Base-by-base conservation (phyloP, 2,113 vertebrate genomes). In the Apaloderma vittatum region DNA sequence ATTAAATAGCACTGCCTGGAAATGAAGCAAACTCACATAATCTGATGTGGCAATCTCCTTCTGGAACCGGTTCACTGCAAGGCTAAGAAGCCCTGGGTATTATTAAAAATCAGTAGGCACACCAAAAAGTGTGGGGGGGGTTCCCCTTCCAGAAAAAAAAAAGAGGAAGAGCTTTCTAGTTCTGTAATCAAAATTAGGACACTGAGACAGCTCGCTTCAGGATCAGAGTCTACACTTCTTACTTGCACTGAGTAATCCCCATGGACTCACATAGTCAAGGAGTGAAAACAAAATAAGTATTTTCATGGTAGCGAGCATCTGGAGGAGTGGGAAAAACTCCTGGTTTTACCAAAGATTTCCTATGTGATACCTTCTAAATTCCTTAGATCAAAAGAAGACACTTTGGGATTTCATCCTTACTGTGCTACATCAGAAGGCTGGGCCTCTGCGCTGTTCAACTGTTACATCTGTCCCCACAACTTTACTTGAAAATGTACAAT, bases 31-130 rank as follows among this genome's bases (percentile, higher is more conserved):
- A 95, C 72, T 97, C 91, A 72, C 76, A 92, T 76, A 94, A 90
- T 85, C 94, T 88, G 92, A 95, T 71, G 85, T 94, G 92, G 90
- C 96, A 94, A 94, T 96, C 96, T 97, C 94, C 87, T 96, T 85
- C 63, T 61, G 87, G 93, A 94, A 92, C 88, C 36, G 34, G 94
- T 95, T 96, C 96, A 88, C 77, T 86, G 95, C 67, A 93, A 97
- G 97, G 93, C 92, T 97, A 94, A 96, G 73, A 58, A 62, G 81
- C 55, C 76, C 59, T 52, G 11, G 71, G 27, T 85, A 76, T 86
- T 94, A 94, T 90, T 96, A 57, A 90, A 74, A 88, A 83, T 36
- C 71, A 84, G 12, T 46, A 89, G 76, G 68, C 27, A 71, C 90
- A 88, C 27, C 19, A 49, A 92, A 90, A 58, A 40, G 40, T 40